Evolutionary conservation across 2,797 vertebrate genomes (phyloP).

Genomic region (Tapirus indicus): DNA sequence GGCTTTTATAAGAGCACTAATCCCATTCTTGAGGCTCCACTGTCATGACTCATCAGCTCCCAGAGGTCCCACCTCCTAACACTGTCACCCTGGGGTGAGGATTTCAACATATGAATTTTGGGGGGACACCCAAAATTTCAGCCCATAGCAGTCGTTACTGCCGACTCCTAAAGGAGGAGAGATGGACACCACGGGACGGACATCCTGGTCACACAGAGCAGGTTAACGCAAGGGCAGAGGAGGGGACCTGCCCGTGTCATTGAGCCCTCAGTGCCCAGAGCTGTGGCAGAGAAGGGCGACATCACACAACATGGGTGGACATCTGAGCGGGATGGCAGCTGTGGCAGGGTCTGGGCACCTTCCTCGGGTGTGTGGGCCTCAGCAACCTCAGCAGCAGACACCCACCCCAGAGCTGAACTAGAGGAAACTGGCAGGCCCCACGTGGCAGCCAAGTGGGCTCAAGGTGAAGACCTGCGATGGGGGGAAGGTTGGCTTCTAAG

Average conservation of each 20-base stretch:
- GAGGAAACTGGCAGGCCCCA: not conserved
- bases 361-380: not conserved
- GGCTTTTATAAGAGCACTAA: not conserved
- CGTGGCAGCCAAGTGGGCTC: not conserved
- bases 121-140: not conserved
- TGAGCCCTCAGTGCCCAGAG: not conserved
- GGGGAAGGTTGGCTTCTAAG: not conserved
- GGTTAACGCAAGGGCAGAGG: not conserved
- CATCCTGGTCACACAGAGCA: not conserved
- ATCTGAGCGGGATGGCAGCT: not conserved
- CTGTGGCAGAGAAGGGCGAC: not conserved
- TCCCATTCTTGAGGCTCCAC: not conserved
- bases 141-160: not conserved
- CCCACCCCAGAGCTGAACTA: not conserved
- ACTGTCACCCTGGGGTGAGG: not conserved
- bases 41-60: not conserved
- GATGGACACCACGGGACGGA: not conserved
- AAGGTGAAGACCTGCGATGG: not conserved
- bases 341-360: not conserved
- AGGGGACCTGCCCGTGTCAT: rapidly evolving
- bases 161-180: not conserved
- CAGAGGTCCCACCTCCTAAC: not conserved
- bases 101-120: not conserved
- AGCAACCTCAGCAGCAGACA: not conserved
- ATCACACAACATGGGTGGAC: not conserved